phyloP scores from a whole-genome alignment of 1,140 invertebrate genomes.

The Mylabris phalerata region DNA sequence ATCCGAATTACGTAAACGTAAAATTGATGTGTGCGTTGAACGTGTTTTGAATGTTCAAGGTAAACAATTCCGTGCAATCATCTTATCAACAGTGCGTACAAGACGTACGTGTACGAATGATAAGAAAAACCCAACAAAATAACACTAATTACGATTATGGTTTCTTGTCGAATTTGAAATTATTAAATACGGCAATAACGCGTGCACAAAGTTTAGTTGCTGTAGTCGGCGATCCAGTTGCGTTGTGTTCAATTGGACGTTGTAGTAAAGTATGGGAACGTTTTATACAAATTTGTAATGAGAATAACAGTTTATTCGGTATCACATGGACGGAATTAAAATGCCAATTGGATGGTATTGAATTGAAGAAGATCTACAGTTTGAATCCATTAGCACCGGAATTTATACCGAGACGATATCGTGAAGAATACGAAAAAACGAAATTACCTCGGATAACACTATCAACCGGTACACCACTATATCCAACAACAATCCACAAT shows the following conservation, averaged over 20 bases:
- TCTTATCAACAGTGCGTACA: slow-evolving; percentile 78
- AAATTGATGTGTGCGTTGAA: slow-evolving; percentile 76
- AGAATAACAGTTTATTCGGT: slow-evolving; percentile 69
- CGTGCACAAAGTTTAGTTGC: slow-evolving; percentile 80
- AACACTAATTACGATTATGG: slow-evolving; percentile 62
- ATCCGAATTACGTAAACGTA: slow-evolving; percentile 63
- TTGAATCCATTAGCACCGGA: slow-evolving; percentile 78
- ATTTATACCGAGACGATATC: slow-evolving; percentile 55
- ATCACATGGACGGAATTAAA: slow-evolving; percentile 63
- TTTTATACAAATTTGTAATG: slow-evolving; percentile 67
- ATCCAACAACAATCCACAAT: no score
- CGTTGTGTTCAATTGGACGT: slow-evolving; percentile 73
- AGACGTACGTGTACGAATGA: slow-evolving; percentile 59
- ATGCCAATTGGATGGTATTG: slow-evolving; percentile 63
- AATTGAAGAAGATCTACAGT: slow-evolving; percentile 66
- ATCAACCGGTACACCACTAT: no score
- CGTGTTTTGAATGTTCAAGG: slow-evolving; percentile 83
- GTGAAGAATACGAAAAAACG: slow-evolving; percentile 1
- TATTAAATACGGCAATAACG: slow-evolving; percentile 83
- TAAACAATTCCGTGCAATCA: slow-evolving; percentile 81
- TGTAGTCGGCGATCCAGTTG: slow-evolving; percentile 81
- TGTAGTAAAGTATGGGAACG: slow-evolving; percentile 81
- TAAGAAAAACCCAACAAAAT: slow-evolving; percentile 46
- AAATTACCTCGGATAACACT: no score
- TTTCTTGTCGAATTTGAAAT: slow-evolving; percentile 76